Conservation (phyloP, 1,140 invertebrate species). For the Caenorhabditis latens region DNA sequence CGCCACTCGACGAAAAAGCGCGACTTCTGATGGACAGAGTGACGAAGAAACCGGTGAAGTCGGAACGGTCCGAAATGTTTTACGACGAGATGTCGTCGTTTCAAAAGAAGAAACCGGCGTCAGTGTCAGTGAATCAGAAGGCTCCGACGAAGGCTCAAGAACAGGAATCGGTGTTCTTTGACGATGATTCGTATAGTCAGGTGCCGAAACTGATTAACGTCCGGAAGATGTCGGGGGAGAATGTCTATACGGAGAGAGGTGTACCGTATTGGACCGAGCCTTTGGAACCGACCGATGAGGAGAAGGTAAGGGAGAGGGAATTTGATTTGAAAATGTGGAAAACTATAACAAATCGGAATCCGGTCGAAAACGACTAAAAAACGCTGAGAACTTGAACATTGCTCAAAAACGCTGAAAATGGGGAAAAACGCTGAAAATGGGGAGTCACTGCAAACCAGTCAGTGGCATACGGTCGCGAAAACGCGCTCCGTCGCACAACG, state of each 20-base stretch:
- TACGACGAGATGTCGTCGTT: neutral
- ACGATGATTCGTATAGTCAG: neutral
- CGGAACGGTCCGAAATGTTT: neutral
- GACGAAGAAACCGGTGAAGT: neutral
- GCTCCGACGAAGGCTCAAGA: neutral
- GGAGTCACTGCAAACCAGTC: too few relatives aligned
- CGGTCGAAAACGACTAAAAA: neutral
- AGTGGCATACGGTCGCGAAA: too few relatives aligned
- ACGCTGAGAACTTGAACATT: too few relatives aligned
- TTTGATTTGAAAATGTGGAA: neutral
- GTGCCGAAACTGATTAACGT: neutral
- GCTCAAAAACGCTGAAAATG: too few relatives aligned
- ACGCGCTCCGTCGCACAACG: too few relatives aligned
- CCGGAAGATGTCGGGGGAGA: neutral
- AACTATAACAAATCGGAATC: too few relatives aligned
- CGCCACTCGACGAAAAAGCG: neutral
- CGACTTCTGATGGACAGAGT: constrained; percentile 10
- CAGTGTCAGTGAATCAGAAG: too few relatives aligned
- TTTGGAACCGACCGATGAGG: constrained; percentile 13
- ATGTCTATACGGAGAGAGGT: neutral
- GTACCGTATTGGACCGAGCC: neutral
- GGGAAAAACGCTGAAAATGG: too few relatives aligned
- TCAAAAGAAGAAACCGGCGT: too few relatives aligned
- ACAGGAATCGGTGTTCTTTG: neutral
- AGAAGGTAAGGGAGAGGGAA: neutral